Evolutionary conservation across 2,113 vertebrate genomes (phyloP).

Genomic region (Lepidiolamprologus cunningtoni): DNA sequence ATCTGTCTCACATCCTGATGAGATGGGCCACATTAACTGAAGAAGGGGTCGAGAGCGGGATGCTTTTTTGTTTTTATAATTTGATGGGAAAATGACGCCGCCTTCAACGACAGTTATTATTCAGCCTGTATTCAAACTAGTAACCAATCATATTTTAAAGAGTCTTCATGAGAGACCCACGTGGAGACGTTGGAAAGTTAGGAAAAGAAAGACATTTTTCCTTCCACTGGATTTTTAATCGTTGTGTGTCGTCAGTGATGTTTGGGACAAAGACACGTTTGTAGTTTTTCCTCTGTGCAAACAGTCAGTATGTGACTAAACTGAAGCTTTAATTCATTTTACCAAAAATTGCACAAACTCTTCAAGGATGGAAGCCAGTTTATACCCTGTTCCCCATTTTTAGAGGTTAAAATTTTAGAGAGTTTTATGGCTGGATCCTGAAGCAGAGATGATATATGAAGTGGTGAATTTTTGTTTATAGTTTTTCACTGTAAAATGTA

Average conservation of each 20-base stretch:
- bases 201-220: neutral
- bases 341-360: neutral
- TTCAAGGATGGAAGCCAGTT: neutral
- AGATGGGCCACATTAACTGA: constrained; percentile 39
- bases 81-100: neutral
- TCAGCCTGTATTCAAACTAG: neutral
- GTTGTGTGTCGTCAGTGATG: neutral
- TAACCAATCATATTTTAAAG: neutral
- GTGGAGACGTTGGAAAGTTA: neutral
- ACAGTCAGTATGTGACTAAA: neutral
- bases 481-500: neutral
- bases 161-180: neutral
- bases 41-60: constrained; percentile 35
- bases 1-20: constrained; percentile 17
- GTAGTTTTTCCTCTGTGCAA: neutral
- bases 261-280: neutral
- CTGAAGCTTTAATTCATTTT: neutral
- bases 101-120: neutral
- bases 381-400: neutral
- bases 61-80: constrained; percentile 24
- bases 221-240: neutral
- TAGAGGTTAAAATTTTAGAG: fast-evolving
- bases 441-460: neutral
- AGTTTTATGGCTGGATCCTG: neutral
- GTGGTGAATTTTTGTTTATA: neutral